A percentile compares a stretch with the other conserved stretches of the same genome.
Evolutionary conservation across 2,888 invertebrate species (phyloP).

Genomic region (Drosophila multiciliata): DNA sequence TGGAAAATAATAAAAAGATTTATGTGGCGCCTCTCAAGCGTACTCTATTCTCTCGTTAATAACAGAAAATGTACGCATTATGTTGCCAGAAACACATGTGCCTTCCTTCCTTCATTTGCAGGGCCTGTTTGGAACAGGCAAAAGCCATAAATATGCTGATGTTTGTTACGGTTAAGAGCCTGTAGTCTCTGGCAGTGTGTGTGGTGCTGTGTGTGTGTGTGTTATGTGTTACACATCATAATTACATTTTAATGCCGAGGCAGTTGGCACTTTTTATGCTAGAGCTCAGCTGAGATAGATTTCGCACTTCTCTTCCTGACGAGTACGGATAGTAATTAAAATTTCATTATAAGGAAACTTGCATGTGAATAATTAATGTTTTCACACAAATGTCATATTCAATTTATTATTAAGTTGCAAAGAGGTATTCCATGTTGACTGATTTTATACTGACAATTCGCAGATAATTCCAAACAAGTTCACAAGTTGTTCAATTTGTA

Average conservation of each 20-base stretch:
- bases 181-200: neutral
- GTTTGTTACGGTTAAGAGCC: constrained; percentile 25
- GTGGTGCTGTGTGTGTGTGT: neutral
- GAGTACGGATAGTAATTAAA: neutral
- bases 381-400: neutral
- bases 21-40: constrained; percentile 39
- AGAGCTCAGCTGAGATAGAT: constrained; percentile 12
- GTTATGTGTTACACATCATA: constrained; percentile 33
- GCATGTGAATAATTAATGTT: neutral
- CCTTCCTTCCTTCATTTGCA: neutral
- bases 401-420: neutral
- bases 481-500: neutral
- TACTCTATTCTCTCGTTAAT: constrained; percentile 46
- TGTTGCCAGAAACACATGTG: constrained; percentile 31
- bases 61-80: constrained; percentile 47
- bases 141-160: constrained; percentile 60
- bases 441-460: neutral
- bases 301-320: constrained; percentile 1
- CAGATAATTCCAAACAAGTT: neutral
- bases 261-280: constrained; percentile 52
- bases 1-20: constrained; percentile 30
- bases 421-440: too few species aligned
- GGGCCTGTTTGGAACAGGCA: constrained; percentile 49
- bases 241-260: constrained; percentile 68
- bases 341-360: too few species aligned